Conservation (phyloP, 2,797 vertebrate species). For the Coracias cyanogaster region DNA sequence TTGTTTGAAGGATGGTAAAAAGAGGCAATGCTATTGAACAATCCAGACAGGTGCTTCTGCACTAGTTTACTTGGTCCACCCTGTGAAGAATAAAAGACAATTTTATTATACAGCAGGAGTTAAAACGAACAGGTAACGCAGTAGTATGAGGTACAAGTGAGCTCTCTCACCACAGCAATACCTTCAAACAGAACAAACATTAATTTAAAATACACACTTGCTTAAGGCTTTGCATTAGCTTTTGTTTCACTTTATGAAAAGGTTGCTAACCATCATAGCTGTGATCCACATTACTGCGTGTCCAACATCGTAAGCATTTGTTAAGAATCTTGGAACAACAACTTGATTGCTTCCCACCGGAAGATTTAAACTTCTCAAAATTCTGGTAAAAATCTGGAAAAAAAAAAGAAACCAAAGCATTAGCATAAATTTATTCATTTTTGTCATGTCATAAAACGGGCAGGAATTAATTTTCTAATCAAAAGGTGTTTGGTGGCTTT, state of each 20-base stretch:
- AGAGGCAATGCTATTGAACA: slow-evolving; percentile 96
- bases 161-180: not conserved
- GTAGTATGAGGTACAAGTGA: not conserved
- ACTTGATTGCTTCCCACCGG: slow-evolving; percentile 96
- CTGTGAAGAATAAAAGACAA: slow-evolving; percentile 74
- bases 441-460: not conserved
- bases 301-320: slow-evolving; percentile 94
- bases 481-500: not conserved
- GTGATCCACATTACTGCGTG: slow-evolving; percentile 96
- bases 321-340: slow-evolving; percentile 90
- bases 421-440: not conserved
- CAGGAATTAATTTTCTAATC: not conserved
- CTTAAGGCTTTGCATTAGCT: not conserved
- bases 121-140: not conserved
- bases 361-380: slow-evolving; percentile 95
- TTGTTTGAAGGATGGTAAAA: slow-evolving; percentile 99
- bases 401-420: not conserved
- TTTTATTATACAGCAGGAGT: not conserved
- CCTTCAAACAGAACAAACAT: not conserved
- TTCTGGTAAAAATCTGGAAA: slow-evolving; percentile 93
- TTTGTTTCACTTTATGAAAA: not conserved
- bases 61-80: slow-evolving; percentile 95
- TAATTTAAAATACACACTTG: not conserved
- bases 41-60: slow-evolving; percentile 92
- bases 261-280: slow-evolving; percentile 90